A percentile compares a stretch with the other conserved stretches of the same genome.
Conservation (phyloP, 2,113 vertebrate genomes). For the Bujurquina vittata region DNA sequence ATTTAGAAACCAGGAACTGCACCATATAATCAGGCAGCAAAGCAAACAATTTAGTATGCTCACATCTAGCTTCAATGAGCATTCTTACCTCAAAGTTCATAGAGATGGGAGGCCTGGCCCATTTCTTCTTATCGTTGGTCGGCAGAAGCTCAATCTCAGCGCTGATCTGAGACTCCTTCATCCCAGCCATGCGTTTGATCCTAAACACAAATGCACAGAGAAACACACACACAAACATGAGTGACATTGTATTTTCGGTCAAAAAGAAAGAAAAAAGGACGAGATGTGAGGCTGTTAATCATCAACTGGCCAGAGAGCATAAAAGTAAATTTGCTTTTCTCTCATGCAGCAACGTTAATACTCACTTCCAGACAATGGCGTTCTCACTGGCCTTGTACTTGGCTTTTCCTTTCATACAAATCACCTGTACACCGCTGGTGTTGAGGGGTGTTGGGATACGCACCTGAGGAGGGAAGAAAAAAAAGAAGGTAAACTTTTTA, state of each 20-base stretch:
- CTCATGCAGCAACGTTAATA: background rate
- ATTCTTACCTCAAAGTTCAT: conserved; percentile 98
- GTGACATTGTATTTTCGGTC: background rate
- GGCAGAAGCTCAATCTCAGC: conserved; percentile 98
- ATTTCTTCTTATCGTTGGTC: conserved; percentile 99
- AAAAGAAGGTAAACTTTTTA: background rate
- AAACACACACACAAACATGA: background rate
- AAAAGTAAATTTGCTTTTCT: background rate
- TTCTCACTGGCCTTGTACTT: conserved; percentile 99
- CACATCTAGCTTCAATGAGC: background rate
- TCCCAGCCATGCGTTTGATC: conserved; percentile 99
- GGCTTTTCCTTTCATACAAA: conserved; percentile 99
- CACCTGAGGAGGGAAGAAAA: conserved; percentile 80
- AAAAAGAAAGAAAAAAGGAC: background rate
- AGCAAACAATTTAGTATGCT: background rate
- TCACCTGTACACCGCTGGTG: conserved; percentile 98
- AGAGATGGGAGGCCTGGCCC: conserved; percentile 98
- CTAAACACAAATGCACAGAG: conserved; percentile 71
- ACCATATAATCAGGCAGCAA: background rate
- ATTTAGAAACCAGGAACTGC: background rate
- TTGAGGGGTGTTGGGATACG: conserved; percentile 97
- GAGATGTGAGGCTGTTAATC: background rate
- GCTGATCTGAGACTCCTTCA: conserved; percentile 99
- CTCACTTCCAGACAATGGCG: conserved; percentile 99
- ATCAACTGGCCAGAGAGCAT: background rate